These are phyloP conservation scores for Drosophila dives DNA, from an alignment of 2,888 invertebrate species.

Conservation along the genomic window DNA sequence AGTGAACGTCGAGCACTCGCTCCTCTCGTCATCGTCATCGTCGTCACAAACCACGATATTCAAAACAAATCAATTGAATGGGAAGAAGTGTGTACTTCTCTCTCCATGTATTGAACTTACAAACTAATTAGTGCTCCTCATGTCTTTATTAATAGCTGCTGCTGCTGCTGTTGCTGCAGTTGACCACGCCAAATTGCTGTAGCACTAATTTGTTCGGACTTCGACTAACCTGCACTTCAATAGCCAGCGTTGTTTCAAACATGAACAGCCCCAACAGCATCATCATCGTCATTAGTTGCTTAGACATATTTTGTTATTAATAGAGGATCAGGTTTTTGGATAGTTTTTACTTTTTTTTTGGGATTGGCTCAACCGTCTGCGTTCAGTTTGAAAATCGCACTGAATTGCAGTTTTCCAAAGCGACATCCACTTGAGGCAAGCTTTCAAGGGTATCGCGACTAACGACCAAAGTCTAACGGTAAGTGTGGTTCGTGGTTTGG, in stretches of 20 bases:
- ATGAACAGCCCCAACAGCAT: conserved; percentile 33
- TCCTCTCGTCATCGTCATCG: conserved; percentile 19
- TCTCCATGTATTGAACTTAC: conserved; percentile 17
- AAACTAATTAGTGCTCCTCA: conserved; percentile 37
- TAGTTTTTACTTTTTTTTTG: neutral
- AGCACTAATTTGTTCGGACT: conserved; percentile 39
- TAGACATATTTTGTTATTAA: conserved; percentile 21
- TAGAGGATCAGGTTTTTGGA: conserved; percentile 12
- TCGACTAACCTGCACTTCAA: conserved; percentile 76
- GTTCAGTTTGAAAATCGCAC: conserved; percentile 71
- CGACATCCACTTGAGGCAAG: conserved; percentile 65
- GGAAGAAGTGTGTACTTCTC: conserved; percentile 30
- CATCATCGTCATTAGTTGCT: conserved; percentile 23
- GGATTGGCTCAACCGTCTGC: conserved; percentile 59
- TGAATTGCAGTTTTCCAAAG: conserved; percentile 67
- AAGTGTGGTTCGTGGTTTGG: conserved; percentile 24
- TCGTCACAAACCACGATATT: conserved; percentile 23
- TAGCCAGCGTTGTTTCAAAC: conserved; percentile 49
- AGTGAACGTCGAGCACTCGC: conserved; percentile 79
- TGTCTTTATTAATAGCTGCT: conserved; percentile 7
- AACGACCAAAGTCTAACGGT: conserved; percentile 48
- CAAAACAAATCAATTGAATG: conserved; percentile 38
- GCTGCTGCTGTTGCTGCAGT: neutral
- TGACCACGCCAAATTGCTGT: conserved; percentile 20
- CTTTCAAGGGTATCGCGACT: conserved; percentile 70